Conservation (phyloP, 2,113 vertebrate genomes). For the Calidris pygmaea region DNA sequence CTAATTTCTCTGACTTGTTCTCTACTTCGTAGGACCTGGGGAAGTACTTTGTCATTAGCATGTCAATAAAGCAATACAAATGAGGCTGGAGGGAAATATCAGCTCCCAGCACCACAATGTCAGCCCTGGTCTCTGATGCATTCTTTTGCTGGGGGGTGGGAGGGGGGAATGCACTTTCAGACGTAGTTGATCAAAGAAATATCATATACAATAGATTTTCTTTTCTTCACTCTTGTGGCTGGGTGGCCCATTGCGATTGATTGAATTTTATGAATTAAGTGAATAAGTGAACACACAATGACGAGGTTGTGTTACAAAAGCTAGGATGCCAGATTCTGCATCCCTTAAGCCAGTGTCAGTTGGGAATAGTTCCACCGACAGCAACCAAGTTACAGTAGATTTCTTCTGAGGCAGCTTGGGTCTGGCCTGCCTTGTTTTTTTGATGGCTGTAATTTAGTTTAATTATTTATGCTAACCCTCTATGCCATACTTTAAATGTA, state of each 20-base stretch:
- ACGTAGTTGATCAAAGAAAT: constrained; percentile 36
- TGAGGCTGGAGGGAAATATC: constrained; percentile 60
- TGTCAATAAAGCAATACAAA: constrained; percentile 66
- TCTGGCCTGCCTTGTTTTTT: constrained; percentile 10
- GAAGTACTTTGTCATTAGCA: constrained; percentile 64
- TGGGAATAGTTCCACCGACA: constrained; percentile 31
- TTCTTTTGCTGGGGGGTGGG: neutral
- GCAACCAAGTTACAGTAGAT: neutral
- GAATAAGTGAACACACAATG: constrained; percentile 49
- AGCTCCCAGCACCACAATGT: constrained; percentile 20
- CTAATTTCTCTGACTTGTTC: constrained; percentile 56
- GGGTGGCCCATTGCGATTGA: constrained; percentile 52
- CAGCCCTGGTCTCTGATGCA: constrained; percentile 24
- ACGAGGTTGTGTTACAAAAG: constrained; percentile 42
- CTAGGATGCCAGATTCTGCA: constrained; percentile 21
- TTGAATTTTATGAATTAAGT: constrained; percentile 60
- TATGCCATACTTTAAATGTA: constrained; percentile 13
- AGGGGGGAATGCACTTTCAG: constrained; percentile 22
- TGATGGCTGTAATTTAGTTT: constrained; percentile 48
- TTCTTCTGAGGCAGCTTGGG: neutral
- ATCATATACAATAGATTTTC: constrained; percentile 59
- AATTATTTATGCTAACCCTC: constrained; percentile 57
- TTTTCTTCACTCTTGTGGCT: constrained; percentile 24
- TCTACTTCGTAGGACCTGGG: constrained; percentile 29
- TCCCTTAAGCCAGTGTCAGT: neutral